Percentiles rank a stretch among this genome's conserved stretches.
Conservation (phyloP, 2,888 invertebrate species). For the Acleris literana region DNA sequence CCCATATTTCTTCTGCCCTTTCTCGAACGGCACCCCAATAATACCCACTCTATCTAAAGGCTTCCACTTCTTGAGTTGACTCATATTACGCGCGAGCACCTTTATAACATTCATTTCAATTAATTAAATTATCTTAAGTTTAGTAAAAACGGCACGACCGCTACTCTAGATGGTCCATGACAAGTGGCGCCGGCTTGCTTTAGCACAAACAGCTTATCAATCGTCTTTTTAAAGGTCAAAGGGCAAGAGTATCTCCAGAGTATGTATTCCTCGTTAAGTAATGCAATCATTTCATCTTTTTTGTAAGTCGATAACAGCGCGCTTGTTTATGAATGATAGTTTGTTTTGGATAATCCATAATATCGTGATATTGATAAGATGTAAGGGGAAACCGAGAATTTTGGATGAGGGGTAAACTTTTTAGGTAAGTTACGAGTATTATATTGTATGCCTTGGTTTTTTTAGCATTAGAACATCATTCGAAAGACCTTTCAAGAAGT, state of each 20-base stretch:
- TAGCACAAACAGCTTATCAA: conserved; percentile 44
- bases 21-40: conserved; percentile 91
- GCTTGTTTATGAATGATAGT: background rate
- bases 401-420: too few relatives aligned
- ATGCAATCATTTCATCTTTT: conserved; percentile 15
- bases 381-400: too few relatives aligned
- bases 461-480: too few relatives aligned
- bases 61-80: conserved; percentile 57
- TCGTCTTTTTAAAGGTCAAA: conserved; percentile 49
- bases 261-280: conserved; percentile 44
- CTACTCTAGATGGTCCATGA: conserved; percentile 3
- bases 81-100: conserved; percentile 66
- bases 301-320: conserved; percentile 1
- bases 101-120: conserved; percentile 66
- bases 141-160: conserved; percentile 8
- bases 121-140: conserved; percentile 9
- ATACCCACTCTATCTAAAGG: conserved; percentile 85
- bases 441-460: too few relatives aligned
- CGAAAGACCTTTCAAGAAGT: too few relatives aligned
- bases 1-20: conserved; percentile 89
- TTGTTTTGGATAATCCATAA: background rate
- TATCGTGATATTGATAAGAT: too few relatives aligned
- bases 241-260: conserved; percentile 46
- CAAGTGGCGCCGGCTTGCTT: conserved; percentile 19
- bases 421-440: too few relatives aligned